A percentile compares a stretch with the other conserved stretches of the same genome.
Conservation (phyloP, 2,888 invertebrate species). For the Trichopoda pennipes region DNA sequence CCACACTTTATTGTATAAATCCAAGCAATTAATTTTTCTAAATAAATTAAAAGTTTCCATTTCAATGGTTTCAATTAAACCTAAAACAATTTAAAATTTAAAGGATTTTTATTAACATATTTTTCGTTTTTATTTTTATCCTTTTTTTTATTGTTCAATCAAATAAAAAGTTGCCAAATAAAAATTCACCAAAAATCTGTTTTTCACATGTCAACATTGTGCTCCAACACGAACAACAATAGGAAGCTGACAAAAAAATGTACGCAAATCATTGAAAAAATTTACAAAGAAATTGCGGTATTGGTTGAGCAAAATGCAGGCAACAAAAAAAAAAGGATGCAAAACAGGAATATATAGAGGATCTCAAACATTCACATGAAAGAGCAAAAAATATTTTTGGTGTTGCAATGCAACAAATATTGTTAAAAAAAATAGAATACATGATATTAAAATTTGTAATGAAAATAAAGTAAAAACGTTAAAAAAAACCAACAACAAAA, state of each 20-base stretch:
- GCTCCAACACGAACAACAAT: slow-evolving; percentile 4
- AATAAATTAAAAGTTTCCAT: slow-evolving; percentile 44
- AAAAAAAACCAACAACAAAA: neutral
- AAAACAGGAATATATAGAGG: slow-evolving; percentile 13
- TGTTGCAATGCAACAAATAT: slow-evolving; percentile 30
- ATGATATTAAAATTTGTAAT: slow-evolving; percentile 28
- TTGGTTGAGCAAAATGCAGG: slow-evolving; percentile 26
- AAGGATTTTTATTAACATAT: slow-evolving; percentile 22
- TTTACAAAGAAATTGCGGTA: slow-evolving; percentile 41
- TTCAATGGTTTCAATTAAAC: slow-evolving; percentile 41
- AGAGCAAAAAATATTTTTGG: slow-evolving; percentile 17
- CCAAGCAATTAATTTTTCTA: slow-evolving; percentile 5
- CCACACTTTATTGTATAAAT: neutral
- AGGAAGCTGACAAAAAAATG: neutral
- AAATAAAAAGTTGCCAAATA: neutral
- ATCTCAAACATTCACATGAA: slow-evolving; percentile 13
- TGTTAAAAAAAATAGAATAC: neutral
- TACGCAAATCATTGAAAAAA: slow-evolving; percentile 41
- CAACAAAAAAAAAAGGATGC: neutral
- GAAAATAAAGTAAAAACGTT: slow-evolving; percentile 8
- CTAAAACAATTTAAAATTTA: slow-evolving; percentile 32
- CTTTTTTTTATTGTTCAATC: neutral
- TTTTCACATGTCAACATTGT: slow-evolving; percentile 51
- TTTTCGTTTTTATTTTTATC: slow-evolving; percentile 13
- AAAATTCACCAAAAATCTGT: slow-evolving; percentile 41